A percentile compares a stretch with the other conserved stretches of the same genome.
Evolutionary conservation across 2,888 invertebrate species (phyloP).

Genomic region (Crematogaster levior): DNA sequence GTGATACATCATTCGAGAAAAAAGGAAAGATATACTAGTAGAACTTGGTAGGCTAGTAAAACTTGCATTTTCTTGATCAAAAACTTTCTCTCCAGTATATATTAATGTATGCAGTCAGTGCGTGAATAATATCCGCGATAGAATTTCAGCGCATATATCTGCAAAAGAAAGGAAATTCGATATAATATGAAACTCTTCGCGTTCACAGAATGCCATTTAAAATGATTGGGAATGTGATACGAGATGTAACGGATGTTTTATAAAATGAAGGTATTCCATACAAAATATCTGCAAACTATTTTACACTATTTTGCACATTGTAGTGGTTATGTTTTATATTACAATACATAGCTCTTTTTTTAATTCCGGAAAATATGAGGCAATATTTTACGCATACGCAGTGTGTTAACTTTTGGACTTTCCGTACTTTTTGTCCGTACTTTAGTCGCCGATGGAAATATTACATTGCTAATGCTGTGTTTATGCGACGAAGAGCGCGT

Average conservation of each 20-base stretch:
- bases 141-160: slow-evolving; percentile 22
- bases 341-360: background rate
- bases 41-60: too few species aligned
- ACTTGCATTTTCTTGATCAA: background rate
- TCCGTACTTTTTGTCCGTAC: background rate
- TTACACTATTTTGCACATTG: background rate
- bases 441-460: background rate
- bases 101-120: slow-evolving; percentile 1
- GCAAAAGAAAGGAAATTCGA: background rate
- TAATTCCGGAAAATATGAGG: background rate
- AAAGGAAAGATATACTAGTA: background rate
- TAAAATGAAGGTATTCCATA: slow-evolving; percentile 20
- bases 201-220: slow-evolving; percentile 23
- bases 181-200: slow-evolving; percentile 31
- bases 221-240: slow-evolving; percentile 30
- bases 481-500: slow-evolving; percentile 19
- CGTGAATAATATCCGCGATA: background rate
- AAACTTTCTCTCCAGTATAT: background rate
- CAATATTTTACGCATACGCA: background rate
- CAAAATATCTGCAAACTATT: slow-evolving; percentile 26
- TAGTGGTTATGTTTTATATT: background rate
- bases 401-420: background rate
- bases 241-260: slow-evolving; percentile 24
- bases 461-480: slow-evolving; percentile 18
- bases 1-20: too few species aligned